phyloP scores from a whole-genome alignment of 2,888 invertebrate genomes.

The Macrophya alboannulata region DNA sequence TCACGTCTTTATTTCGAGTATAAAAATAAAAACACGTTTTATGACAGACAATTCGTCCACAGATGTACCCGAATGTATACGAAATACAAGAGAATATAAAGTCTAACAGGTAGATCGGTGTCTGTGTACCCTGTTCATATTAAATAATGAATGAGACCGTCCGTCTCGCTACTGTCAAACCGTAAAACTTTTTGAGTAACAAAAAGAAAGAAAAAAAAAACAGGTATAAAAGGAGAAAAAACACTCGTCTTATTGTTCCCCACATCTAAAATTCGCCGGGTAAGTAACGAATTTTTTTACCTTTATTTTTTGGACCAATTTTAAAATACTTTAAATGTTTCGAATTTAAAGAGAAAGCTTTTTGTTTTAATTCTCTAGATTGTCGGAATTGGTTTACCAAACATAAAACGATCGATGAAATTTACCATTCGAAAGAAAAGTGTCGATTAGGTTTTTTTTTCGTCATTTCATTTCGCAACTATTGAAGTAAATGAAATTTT shows the following conservation, averaged over 20 bases:
- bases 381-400: neutral
- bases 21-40: neutral
- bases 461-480: neutral
- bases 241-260: constrained; percentile 5
- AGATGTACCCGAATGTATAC: neutral
- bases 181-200: constrained; percentile 1
- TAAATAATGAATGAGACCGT: constrained; percentile 37
- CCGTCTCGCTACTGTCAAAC: constrained; percentile 25
- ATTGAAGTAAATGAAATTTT: neutral
- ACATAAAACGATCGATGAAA: neutral
- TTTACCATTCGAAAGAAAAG: neutral
- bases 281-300: neutral
- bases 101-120: constrained; percentile 30
- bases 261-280: neutral
- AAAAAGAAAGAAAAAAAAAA: neutral
- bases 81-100: constrained; percentile 40
- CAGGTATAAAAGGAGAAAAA: neutral
- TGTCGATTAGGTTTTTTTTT: neutral
- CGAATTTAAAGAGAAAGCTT: neutral
- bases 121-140: neutral
- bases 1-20: neutral
- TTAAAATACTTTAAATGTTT: neutral
- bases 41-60: constrained; percentile 15
- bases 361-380: neutral
- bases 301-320: neutral